Percentiles rank a stretch among this genome's conserved stretches.
Evolutionary conservation across 2,113 vertebrate genomes (phyloP).

Genomic region (zebrafish (Danio rerio)): DNA sequence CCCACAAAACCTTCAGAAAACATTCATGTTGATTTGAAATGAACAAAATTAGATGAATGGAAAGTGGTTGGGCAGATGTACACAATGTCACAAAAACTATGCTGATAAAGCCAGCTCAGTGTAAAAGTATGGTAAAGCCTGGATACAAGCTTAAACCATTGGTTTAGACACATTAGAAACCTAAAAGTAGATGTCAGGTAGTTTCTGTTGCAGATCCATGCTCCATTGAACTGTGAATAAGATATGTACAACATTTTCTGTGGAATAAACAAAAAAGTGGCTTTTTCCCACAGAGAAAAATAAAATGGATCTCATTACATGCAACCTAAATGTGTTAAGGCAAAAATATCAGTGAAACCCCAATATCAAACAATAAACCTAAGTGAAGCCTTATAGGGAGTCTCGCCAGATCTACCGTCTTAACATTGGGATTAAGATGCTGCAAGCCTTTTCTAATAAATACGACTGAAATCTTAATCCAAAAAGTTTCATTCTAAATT

Average conservation of each 20-base stretch:
- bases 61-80: constrained; percentile 1
- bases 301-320: constrained; percentile 16
- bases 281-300: constrained; percentile 16
- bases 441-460: constrained; percentile 11
- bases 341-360: constrained; percentile 32
- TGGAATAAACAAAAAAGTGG: neutral
- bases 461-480: constrained; percentile 8
- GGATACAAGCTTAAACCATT: constrained; percentile 8
- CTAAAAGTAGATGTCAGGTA: constrained; percentile 13
- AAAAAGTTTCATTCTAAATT: neutral
- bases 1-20: constrained; percentile 34
- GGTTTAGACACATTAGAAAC: constrained; percentile 19
- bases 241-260: constrained; percentile 28
- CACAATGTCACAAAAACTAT: neutral
- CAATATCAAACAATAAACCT: neutral
- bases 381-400: constrained; percentile 30
- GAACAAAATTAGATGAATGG: neutral
- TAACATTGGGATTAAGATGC: constrained; percentile 24
- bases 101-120: neutral
- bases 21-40: constrained; percentile 21
- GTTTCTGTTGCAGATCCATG: constrained; percentile 13
- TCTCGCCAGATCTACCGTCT: constrained; percentile 22
- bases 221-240: constrained; percentile 29
- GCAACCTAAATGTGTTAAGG: constrained; percentile 34
- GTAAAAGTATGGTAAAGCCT: neutral